Evolutionary conservation across 2,797 vertebrate genomes (phyloP).

Genomic region (Pelobates cultripes): DNA sequence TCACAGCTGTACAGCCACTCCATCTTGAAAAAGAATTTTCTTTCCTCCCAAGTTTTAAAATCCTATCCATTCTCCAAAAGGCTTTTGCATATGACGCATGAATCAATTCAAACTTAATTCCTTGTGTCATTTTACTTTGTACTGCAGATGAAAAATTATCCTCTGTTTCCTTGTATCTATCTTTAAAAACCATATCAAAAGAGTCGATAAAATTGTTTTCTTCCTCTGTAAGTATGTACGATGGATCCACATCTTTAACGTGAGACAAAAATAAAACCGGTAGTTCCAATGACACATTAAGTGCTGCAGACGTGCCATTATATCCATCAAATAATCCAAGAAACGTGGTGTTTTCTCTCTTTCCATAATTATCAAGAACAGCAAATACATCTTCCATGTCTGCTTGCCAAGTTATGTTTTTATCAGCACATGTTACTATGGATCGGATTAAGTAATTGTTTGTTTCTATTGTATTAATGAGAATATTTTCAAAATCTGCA

Average conservation of each 20-base stretch:
- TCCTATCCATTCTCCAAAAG: slow-evolving; percentile 71
- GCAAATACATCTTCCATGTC: slow-evolving; percentile 65
- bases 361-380: slow-evolving; percentile 61
- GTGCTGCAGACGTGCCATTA: slow-evolving; percentile 59
- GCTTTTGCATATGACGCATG: slow-evolving; percentile 67
- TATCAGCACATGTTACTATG: slow-evolving; percentile 64
- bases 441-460: slow-evolving; percentile 62
- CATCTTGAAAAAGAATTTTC: slow-evolving; percentile 67
- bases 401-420: slow-evolving; percentile 64
- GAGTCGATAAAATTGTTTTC: slow-evolving; percentile 62
- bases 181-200: slow-evolving; percentile 64
- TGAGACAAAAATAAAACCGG: slow-evolving; percentile 68
- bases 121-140: not conserved
- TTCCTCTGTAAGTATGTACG: slow-evolving; percentile 59
- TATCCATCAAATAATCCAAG: slow-evolving; percentile 67
- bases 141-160: slow-evolving; percentile 50
- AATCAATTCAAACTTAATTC: slow-evolving; percentile 48
- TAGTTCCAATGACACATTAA: slow-evolving; percentile 64
- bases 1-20: slow-evolving; percentile 67
- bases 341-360: slow-evolving; percentile 64
- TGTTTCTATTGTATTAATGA: slow-evolving; percentile 35
- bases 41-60: slow-evolving; percentile 66
- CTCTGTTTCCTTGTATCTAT: slow-evolving; percentile 61
- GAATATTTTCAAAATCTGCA: slow-evolving; percentile 2
- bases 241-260: slow-evolving; percentile 61